Conservation (phyloP, 2,113 vertebrate species). For the Tricholaema leucomelas region DNA sequence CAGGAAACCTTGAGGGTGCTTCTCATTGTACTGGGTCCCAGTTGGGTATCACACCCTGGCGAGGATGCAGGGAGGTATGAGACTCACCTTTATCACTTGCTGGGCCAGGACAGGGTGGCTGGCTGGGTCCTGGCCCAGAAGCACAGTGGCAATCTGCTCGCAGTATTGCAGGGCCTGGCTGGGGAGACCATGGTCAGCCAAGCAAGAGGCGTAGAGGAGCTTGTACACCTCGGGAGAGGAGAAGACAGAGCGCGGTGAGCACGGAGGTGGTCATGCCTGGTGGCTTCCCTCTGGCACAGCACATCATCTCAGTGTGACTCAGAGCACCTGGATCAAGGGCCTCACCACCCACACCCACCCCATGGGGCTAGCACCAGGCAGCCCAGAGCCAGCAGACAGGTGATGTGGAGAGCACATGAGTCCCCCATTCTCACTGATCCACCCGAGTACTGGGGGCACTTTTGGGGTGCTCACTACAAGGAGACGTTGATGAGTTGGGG, state of each 20-base stretch:
- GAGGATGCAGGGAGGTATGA: background rate
- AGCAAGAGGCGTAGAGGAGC: conserved; percentile 86
- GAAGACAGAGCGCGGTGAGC: background rate
- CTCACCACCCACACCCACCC: background rate
- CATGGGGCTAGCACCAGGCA: accelerated
- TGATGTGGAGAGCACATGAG: background rate
- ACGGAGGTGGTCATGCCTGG: background rate
- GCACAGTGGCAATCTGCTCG: conserved; percentile 74
- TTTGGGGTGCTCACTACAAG: too few relatives aligned
- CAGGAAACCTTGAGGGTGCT: accelerated
- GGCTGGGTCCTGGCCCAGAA: conserved; percentile 69
- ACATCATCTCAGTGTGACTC: accelerated
- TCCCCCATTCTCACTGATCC: background rate
- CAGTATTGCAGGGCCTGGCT: conserved; percentile 91
- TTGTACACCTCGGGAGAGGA: conserved; percentile 83
- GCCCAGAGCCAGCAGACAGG: too few relatives aligned
- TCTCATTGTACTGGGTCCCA: background rate
- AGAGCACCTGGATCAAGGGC: accelerated
- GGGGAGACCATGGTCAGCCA: conserved; percentile 85
- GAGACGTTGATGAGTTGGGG: too few relatives aligned
- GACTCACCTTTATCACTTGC: conserved; percentile 84
- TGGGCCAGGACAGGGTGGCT: conserved; percentile 73
- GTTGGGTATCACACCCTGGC: accelerated
- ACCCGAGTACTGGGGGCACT: too few relatives aligned
- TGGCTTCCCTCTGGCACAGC: accelerated